Base-by-base conservation (phyloP, 2,888 invertebrate genomes). In the Lepidocyrtoides sp. region DNA sequence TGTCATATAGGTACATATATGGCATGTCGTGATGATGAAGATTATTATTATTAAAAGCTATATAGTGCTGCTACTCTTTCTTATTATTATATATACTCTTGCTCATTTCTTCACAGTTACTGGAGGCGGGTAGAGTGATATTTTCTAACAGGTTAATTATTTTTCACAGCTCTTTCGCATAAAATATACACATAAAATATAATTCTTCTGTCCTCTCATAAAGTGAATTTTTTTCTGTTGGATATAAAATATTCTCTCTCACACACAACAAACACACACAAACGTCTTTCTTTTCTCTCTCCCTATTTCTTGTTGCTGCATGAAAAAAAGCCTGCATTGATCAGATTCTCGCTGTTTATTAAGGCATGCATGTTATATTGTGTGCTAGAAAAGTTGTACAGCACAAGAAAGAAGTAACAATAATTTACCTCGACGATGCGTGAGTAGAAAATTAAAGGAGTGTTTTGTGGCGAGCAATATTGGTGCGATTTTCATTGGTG, bases 371-470 rank as follows among this genome's bases (percentile, higher is more conserved):
- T 41, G 10, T 69, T 36, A 14, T 41, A 26, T 41, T 36, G 14
- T 72, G 41, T 23, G 41, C 60, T 60, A 14, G 72, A 44, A 72
- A 72, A 69, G 36, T 69, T 69, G 69, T 69, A 57, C 20, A 26
- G 63, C 12, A 12, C n/a, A 23, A 23, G 23, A 72, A 72, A 72
- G 36, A 72, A 44, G 72, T 72, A 72, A 48, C 72, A 72, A 72
- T 72, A 72, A 72, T 72, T 72, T 48, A 72, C 44, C 29, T 32
- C 20, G 48, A 10, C n/a, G 48, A 72, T 83, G 89, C 89, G 89
- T 89, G 83, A 54, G 83, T 44, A 48, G 89, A 75, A 89, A 89
- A 83, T 89, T 89, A 69, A 83, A 32, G 75, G 48, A 69, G 60
- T 41, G 54, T 44, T 72, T 44, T 14, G 5, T 4, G 14, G 23